Evolutionary conservation across 2,797 vertebrate genomes (phyloP), one percentile per base, ranked within the genome.

Genomic region (Acanthis flammea): DNA sequence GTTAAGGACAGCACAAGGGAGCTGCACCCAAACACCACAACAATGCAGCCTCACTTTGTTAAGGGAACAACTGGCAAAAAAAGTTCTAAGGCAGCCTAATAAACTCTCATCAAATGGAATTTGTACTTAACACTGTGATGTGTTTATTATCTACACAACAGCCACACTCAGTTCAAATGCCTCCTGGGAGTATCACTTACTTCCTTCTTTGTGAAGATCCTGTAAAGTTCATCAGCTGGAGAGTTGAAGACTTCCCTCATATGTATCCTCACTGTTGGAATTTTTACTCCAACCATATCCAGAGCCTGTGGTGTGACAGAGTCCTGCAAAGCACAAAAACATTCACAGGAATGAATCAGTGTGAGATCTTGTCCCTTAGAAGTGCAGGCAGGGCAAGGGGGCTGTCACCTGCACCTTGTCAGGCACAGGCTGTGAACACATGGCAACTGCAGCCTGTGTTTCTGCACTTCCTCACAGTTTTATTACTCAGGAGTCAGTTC

Each of bases 141-240:
- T 14, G 3, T 30, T 55, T 25, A 25, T 25, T 45, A 8, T 24
- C 33, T 9, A 31, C 23, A 30, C 42, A 74, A 10, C 30, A 39
- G 23, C 44, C 12, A 19, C 72, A 11, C 5, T 14, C 25, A 31
- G 14, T 57, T 71, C 6, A 3, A 50, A 3, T 22, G 8, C 11
- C 67, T 61, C 14, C 14, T 58, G 10, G 22, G 75, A 50, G 14
- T 13, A 30, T 25, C 47, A 83, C 96, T 97, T 60, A 96, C 96
- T 5, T 97, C 96, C 47, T 97, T 96, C 33, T 96, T 96, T 35
- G 97, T 97, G 80, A 98, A 98, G 90, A 97, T 54, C 45, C 92
- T 88, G 13, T 97, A 97, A 8, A 97, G 92, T 58, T 95, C 74
- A 2, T 96, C 97, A 28, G 81, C 93, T 27, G 96, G 66, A 22